phyloP scores from a whole-genome alignment of 2,888 invertebrate species.

The Anorthoa munda region DNA sequence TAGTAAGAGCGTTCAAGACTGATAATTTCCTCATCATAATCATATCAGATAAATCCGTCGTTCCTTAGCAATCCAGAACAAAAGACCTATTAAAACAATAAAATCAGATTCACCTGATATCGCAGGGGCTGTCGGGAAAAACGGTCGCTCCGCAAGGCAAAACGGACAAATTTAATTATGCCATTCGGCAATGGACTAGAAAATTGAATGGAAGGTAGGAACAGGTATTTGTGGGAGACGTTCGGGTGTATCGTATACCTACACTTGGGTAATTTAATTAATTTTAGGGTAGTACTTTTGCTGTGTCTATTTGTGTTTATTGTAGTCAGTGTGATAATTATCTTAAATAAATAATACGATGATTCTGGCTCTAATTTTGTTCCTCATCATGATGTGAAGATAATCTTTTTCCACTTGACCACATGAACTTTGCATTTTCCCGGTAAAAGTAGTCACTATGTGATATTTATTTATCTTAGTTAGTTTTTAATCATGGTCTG shows the following conservation, averaged over 20 bases:
- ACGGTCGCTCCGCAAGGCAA: constrained; percentile 66
- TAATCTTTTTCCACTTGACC: too few species aligned
- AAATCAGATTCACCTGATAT: constrained; percentile 54
- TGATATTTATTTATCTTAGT: too few species aligned
- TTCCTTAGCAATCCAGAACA: constrained; percentile 29
- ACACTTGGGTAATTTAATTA: constrained; percentile 42
- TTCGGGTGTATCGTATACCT: constrained; percentile 32
- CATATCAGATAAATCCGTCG: background rate
- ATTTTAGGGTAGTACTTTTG: constrained; percentile 12
- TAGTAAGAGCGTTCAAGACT: background rate
- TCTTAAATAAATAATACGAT: background rate
- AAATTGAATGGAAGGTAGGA: constrained; percentile 82
- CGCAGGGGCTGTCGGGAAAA: constrained; percentile 40
- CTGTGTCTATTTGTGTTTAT: background rate
- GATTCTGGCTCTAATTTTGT: background rate
- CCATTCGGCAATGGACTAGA: constrained; percentile 86
- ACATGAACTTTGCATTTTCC: too few species aligned
- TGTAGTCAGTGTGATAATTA: background rate
- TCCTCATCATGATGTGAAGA: background rate
- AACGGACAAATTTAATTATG: constrained; percentile 87
- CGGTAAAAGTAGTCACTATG: too few species aligned
- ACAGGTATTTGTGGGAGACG: constrained; percentile 74
- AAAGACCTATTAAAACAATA: constrained; percentile 38
- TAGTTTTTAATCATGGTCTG: too few species aligned
- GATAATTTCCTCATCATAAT: background rate